phyloP scores from a whole-genome alignment of 2,797 vertebrate species.

The Dipus sagitta region DNA sequence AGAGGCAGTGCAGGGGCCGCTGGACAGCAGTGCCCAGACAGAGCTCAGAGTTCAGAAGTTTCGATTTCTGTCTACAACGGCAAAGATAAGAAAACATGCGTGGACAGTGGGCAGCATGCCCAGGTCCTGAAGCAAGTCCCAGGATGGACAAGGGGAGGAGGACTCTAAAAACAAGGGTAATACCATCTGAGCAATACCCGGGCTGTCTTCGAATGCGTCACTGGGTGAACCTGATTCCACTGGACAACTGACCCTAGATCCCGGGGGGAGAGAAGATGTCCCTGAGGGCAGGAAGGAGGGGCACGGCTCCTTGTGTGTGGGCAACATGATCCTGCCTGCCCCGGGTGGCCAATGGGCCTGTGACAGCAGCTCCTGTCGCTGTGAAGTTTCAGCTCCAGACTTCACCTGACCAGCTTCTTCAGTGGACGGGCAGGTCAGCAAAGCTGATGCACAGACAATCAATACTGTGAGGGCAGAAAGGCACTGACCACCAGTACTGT shows the following conservation, averaged over 20 bases:
- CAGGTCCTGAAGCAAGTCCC: fast-evolving
- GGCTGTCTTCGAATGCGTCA: background rate
- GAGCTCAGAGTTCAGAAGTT: background rate
- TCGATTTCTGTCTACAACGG: background rate
- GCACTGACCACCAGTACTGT: too few relatives aligned
- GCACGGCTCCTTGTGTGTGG: background rate
- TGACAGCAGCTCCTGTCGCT: background rate
- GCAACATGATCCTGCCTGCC: background rate
- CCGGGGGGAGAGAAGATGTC: background rate
- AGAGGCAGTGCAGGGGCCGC: background rate
- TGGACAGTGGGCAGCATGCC: background rate
- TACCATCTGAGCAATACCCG: background rate
- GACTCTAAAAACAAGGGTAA: too few relatives aligned
- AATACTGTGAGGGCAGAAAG: too few relatives aligned
- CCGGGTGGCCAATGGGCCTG: background rate
- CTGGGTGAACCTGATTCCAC: background rate
- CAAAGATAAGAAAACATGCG: background rate
- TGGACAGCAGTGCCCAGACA: background rate
- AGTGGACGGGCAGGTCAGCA: background rate
- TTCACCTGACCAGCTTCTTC: fast-evolving
- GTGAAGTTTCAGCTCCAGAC: background rate
- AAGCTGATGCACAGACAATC: background rate
- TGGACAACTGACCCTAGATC: background rate
- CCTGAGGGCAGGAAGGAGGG: background rate
- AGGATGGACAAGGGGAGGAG: background rate